Conservation (phyloP, 2,888 invertebrate species). For the Drosophila cracens region DNA sequence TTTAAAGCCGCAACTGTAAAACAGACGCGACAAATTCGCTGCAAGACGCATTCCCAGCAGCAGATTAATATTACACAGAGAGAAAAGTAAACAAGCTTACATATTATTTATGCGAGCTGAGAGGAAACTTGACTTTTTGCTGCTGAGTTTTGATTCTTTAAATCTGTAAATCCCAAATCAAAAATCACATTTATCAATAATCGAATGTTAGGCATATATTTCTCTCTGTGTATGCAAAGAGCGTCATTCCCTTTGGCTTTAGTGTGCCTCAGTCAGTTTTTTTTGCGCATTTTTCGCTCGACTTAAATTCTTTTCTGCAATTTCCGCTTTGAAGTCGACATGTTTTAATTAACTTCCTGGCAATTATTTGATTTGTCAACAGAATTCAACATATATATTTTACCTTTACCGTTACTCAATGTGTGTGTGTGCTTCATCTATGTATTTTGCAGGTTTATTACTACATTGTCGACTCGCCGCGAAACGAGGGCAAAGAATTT, state of each 20-base stretch:
- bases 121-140: not conserved
- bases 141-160: not conserved
- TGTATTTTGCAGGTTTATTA: conserved; percentile 91
- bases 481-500: conserved; percentile 97
- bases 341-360: conserved; percentile 67
- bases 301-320: conserved; percentile 45
- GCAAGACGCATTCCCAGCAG: conserved; percentile 33
- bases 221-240: not conserved
- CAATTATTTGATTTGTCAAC: conserved; percentile 39
- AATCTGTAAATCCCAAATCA: fast-evolving
- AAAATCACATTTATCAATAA: not conserved
- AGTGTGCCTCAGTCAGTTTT: conserved; percentile 17
- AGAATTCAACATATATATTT: conserved; percentile 1
- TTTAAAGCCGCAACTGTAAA: conserved; percentile 34
- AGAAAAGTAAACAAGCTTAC: not conserved
- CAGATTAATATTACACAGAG: conserved; percentile 48
- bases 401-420: not conserved
- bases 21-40: conserved; percentile 29
- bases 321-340: conserved; percentile 51
- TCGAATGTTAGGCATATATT: not conserved
- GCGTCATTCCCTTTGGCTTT: not conserved
- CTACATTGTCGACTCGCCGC: conserved; percentile 95
- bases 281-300: conserved; percentile 14
- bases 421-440: conserved; percentile 9
- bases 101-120: not conserved